Base-by-base conservation (phyloP, 1,140 invertebrate genomes). In the Eumaeus atala region DNA sequence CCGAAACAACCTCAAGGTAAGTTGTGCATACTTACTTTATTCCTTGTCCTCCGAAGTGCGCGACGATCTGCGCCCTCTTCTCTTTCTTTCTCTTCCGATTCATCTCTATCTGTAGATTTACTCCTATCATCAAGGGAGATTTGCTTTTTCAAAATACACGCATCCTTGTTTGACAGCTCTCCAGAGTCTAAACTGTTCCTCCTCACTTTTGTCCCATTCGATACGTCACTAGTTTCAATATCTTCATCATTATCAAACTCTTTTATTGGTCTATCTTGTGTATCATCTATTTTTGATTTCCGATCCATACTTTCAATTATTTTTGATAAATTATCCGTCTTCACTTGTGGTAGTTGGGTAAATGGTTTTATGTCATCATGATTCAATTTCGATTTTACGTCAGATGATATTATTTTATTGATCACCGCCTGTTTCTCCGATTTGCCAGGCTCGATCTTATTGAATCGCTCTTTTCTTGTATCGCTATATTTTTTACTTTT, bases 21-120 rank as follows among this genome's bases (percentile, higher is more conserved):
- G 21, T 28, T 28, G 21, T 6, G 21, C 21, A 36, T 28, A 62
- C 28, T 60, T 79, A 92, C 91, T 87, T 92, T 92, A 72, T 92
- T 92, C 67, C 91, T 87, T 70, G 92, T 92, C 64, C 91, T 88
- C 54, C 91, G 87, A 68, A 92, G 91, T 16, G 89, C 69, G 34
- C 91, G 85, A 14, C 90, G 88, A 67, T 92, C 91, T 38, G 84
- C 87, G 49, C 88, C 76, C 44, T 90, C 89, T 28, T 81, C 70
- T 58, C 88, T 90, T 16, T 90, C 89, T 61, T 84, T 87, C 62
- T 91, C 90, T 52, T 90, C 88, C 40, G 89, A 80, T 53, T 87
- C 88, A 61, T 87, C 86, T 51, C 89, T 82, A 33, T 89, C 87
- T 42, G 70, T 70, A 16, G 78, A 79, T 56, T 77, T 80, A 17